Percentiles rank a stretch among this genome's conserved stretches.
These are phyloP conservation scores for Excalfactoria chinensis DNA, from an alignment of 2,113 vertebrate genomes.

Conservation along the genomic window DNA sequence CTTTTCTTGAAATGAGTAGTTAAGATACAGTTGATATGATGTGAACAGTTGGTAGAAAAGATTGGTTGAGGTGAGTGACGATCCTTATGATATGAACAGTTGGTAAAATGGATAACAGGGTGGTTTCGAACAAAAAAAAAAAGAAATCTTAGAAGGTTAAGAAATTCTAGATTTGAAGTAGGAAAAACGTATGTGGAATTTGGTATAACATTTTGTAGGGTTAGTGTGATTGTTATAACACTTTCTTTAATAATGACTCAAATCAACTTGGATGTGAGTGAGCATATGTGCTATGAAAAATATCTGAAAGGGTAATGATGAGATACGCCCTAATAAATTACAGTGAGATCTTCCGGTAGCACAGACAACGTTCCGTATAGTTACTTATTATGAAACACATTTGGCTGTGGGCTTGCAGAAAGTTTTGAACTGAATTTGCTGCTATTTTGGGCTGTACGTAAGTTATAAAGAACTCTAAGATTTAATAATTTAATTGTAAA, in stretches of 20 bases:
- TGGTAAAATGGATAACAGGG: not conserved
- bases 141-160: not conserved
- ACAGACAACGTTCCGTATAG: not conserved
- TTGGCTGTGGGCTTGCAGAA: not conserved
- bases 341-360: not conserved
- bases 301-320: not conserved
- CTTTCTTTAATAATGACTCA: not conserved
- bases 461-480: not conserved
- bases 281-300: not conserved
- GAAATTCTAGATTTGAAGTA: not conserved
- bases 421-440: not conserved
- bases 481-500: not conserved
- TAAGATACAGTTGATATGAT: not conserved
- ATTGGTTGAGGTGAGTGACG: not conserved
- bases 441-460: not conserved
- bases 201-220: not conserved
- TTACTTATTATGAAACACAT: not conserved
- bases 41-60: not conserved
- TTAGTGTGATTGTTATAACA: not conserved
- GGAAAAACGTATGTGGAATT: not conserved
- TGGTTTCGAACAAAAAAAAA: not conserved
- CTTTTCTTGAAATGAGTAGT: fast-evolving
- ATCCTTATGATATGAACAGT: not conserved
- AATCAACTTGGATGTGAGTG: not conserved
- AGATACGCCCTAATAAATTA: not conserved